Conservation (phyloP, 1,140 invertebrate species). For the Brachionus rubens region DNA sequence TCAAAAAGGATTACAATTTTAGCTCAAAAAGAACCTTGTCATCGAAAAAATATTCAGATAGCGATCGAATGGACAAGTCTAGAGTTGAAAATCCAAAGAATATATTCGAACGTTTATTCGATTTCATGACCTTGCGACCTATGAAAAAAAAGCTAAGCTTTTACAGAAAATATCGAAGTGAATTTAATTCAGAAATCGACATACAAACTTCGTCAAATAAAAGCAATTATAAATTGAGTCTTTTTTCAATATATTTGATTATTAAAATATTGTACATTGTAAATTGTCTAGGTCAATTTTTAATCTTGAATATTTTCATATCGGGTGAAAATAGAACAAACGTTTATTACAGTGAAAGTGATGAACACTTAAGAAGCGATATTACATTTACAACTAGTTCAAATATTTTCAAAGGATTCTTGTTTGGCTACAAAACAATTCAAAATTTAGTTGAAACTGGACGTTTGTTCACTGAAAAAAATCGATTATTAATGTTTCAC, state of each 20-base stretch:
- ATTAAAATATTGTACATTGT: constrained; percentile 41
- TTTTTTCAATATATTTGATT: constrained; percentile 21
- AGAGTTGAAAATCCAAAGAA: not conserved
- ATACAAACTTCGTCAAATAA: too few species aligned
- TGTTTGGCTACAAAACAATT: constrained; percentile 18
- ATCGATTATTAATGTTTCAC: constrained; percentile 32
- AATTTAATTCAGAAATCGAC: not conserved
- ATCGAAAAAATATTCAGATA: not conserved
- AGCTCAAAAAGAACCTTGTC: not conserved
- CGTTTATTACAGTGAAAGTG: not conserved
- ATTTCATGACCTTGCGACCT: not conserved
- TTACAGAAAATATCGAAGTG: not conserved
- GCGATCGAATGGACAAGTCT: not conserved
- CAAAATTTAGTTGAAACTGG: constrained; percentile 20
- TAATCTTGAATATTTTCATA: constrained; percentile 32
- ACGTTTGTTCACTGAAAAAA: not conserved
- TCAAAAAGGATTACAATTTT: not conserved
- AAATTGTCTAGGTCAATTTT: constrained; percentile 27
- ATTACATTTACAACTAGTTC: constrained; percentile 25
- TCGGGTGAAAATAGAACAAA: not conserved
- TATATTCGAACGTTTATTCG: not conserved
- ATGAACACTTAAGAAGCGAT: not conserved
- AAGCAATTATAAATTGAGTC: not conserved
- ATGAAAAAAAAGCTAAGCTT: not conserved
- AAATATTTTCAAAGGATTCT: constrained; percentile 4